Evolutionary conservation across 1,140 invertebrate genomes (phyloP).

Genomic region (Ceratitis capitata): DNA sequence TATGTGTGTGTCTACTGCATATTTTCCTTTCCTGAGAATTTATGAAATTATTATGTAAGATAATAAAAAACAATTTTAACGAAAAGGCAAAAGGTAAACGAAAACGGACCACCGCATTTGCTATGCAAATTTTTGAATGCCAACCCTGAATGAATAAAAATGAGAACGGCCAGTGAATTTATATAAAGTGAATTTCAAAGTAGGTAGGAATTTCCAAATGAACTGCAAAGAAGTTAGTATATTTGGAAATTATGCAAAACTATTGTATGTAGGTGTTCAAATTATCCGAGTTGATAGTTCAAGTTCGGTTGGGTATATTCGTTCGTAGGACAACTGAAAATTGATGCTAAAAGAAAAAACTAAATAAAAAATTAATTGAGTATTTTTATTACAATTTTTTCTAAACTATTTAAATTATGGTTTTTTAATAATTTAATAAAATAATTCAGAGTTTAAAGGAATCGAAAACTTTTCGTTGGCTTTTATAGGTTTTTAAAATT

Average conservation of each 20-base stretch:
- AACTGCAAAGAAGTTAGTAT: background rate
- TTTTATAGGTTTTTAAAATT: no score
- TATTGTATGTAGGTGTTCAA: background rate
- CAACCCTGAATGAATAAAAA: background rate
- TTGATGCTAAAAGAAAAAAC: no score
- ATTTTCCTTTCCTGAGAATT: background rate
- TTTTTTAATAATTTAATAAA: no score
- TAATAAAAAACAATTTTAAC: background rate
- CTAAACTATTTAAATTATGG: no score
- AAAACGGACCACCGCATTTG: background rate
- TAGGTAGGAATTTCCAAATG: background rate
- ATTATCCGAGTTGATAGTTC: background rate
- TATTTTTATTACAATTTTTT: no score
- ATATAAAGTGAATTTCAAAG: background rate
- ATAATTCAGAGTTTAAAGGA: no score
- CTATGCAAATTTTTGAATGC: slow-evolving; percentile 1
- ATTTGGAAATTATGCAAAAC: background rate
- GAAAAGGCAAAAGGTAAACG: background rate
- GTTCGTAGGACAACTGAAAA: no score
- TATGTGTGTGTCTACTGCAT: background rate
- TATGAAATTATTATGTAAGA: background rate
- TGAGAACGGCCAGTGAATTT: background rate
- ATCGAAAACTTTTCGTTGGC: no score
- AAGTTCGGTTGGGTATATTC: no score
- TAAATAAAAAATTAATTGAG: no score